phyloP scores from a whole-genome alignment of 2,888 invertebrate species.

The Pyrrhosoma nymphula region DNA sequence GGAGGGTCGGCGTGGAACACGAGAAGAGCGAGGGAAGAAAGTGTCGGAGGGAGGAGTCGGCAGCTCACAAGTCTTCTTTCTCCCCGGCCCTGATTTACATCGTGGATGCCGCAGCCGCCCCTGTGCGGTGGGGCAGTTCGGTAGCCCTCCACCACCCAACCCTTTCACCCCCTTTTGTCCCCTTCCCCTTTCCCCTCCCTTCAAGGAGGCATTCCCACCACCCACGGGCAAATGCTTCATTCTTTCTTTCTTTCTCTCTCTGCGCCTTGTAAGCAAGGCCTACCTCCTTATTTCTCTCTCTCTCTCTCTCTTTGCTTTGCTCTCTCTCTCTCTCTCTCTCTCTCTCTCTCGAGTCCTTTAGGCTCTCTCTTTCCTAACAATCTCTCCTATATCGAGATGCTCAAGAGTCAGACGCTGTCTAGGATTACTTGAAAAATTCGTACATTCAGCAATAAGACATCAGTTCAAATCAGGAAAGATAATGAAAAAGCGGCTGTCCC shows the following conservation, averaged over 20 bases:
- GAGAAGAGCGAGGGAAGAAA: too few relatives aligned
- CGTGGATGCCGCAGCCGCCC: constrained; percentile 15
- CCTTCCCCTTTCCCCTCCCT: too few relatives aligned
- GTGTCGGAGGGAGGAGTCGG: background rate
- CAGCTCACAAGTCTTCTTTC: constrained; percentile 16
- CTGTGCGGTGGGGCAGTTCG: constrained; percentile 19
- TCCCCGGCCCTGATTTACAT: constrained; percentile 43
- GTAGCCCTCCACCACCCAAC: background rate
- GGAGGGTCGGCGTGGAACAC: background rate
- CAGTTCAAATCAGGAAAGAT: too few relatives aligned
- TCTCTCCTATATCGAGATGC: background rate
- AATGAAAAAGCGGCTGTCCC: too few relatives aligned
- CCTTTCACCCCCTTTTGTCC: background rate
- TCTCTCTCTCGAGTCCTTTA: background rate
- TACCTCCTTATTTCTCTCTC: background rate
- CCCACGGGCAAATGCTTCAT: constrained; percentile 60
- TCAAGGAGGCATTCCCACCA: constrained; percentile 11
- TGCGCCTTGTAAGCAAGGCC: constrained; percentile 40
- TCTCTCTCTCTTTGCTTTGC: background rate
- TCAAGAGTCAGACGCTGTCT: too few relatives aligned
- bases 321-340: background rate
- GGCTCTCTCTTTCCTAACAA: background rate
- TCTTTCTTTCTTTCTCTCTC: background rate
- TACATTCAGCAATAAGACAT: too few relatives aligned
- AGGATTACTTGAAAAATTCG: too few relatives aligned